Conservation (phyloP, 2,888 invertebrate species). For the Drosophila melanosoma region DNA sequence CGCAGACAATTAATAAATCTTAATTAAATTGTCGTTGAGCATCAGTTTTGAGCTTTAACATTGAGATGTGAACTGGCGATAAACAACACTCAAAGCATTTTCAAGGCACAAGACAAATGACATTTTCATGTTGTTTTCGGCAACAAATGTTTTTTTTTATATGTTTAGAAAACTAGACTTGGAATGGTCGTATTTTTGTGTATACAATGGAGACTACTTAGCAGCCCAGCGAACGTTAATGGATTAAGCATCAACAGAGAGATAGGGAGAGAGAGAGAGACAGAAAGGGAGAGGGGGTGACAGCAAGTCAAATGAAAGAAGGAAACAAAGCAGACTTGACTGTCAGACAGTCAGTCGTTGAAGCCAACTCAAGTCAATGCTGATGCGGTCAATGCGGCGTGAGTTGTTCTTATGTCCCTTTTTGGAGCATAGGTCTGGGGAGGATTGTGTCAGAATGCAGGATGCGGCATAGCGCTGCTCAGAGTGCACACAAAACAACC, state of each 20-base stretch:
- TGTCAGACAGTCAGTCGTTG: conserved; percentile 19
- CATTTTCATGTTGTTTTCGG: conserved; percentile 42
- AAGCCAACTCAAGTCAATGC: conserved; percentile 63
- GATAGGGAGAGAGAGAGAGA: background rate
- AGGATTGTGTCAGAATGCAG: conserved; percentile 5
- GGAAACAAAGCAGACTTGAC: conserved; percentile 33
- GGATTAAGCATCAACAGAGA: conserved; percentile 44
- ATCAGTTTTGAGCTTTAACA: conserved; percentile 22
- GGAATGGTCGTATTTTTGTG: conserved; percentile 52
- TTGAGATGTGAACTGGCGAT: conserved; percentile 15
- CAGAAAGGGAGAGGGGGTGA: background rate
- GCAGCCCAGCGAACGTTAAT: conserved; percentile 58
- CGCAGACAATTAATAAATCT: background rate
- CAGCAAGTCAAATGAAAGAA: conserved; percentile 17
- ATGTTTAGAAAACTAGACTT: conserved; percentile 19
- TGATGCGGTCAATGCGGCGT: conserved; percentile 61
- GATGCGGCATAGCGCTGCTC: conserved; percentile 35
- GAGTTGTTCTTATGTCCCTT: conserved; percentile 8
- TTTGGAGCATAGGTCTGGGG: background rate
- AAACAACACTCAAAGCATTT: conserved; percentile 21
- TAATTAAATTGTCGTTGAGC: conserved; percentile 1
- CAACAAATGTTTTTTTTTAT: conserved; percentile 25
- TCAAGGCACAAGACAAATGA: conserved; percentile 43
- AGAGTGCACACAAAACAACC: conserved; percentile 43
- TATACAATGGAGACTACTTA: conserved; percentile 61